phyloP scores from a whole-genome alignment of 2,888 invertebrate species.

The Aradus depressus region DNA sequence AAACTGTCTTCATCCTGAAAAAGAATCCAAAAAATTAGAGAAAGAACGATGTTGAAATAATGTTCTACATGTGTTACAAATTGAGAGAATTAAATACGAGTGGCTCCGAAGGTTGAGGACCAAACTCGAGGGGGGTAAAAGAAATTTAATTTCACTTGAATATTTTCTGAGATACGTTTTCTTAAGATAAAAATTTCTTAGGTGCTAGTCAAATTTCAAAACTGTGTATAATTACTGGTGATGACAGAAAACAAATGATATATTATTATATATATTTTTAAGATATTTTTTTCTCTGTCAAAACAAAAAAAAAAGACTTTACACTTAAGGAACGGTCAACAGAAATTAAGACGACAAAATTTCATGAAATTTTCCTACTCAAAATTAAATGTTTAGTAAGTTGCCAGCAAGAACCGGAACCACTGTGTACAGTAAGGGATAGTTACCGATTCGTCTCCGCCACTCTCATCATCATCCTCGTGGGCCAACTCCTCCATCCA shows the following conservation, averaged over 20 bases:
- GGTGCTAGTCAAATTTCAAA: no score
- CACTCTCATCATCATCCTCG: conserved; percentile 80
- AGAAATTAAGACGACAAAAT: not conserved
- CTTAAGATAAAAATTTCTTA: not conserved
- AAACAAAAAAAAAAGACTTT: no score
- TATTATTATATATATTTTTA: no score
- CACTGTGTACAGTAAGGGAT: no score
- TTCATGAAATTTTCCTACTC: not conserved
- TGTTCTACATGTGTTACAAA: no score
- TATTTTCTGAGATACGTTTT: not conserved
- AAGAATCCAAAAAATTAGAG: conserved; percentile 2
- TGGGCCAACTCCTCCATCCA: conserved; percentile 73
- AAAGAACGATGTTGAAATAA: no score
- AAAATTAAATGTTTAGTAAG: not conserved
- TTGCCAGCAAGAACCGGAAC: no score
- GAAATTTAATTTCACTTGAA: not conserved
- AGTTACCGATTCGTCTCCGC: conserved; percentile 72
- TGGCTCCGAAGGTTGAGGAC: no score
- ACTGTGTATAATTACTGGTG: no score
- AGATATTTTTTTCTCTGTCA: no score
- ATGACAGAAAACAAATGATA: no score
- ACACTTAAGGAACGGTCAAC: not conserved
- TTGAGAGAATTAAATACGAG: no score
- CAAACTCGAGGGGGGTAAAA: not conserved
- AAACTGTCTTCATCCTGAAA: conserved; percentile 72